Base-by-base conservation (phyloP, 2,113 vertebrate genomes). In the Carettochelys insculpta region DNA sequence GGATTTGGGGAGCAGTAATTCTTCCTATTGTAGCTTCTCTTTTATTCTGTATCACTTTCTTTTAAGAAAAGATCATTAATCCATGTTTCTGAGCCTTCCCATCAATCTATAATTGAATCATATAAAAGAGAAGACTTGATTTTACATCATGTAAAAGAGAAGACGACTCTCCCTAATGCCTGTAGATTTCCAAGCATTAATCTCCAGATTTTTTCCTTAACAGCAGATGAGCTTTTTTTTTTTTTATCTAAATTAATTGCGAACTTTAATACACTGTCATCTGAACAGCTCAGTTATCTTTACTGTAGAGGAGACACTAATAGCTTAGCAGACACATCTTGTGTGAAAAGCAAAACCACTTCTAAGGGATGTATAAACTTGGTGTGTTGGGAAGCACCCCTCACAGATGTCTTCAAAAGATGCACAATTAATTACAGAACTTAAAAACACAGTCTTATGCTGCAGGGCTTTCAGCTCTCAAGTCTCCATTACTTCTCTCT, bases 51-150 rank as follows among this genome's bases (percentile, higher is more conserved):
- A 52, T 95, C 94, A 92, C 93, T 90, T 97, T 96, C 90, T 95
- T 97, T 97, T 95, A 95, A 96, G 96, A 96, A 97, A 95, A 92
- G 90, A 96, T 95, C 97, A 96, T 97, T 98, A 97, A 98, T 97
- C 97, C 96, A 71, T 82, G 83, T 96, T 97, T 96, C 96, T 92
- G 87, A 86, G 85, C 92, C 87, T 96, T 97, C 95, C 96, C 97
- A 97, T 98, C 97, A 97, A 98, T 98, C 97, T 97, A 89, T 98
- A 97, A 98, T 98, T 98, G 97, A 98, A 97, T 98, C 96, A 8
- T 96, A 96, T 97, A 96, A 96, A 98, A 97, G 95, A 92, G 68
- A 94, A 96, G 81, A 68, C 96, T 96, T 97, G 97, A 97, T 98
- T 98, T 98, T 97, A 97, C 88, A 96, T 97, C 75, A 0, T 96